These are phyloP conservation scores for Nycticebus coucang DNA, from an alignment of 2,113 vertebrate genomes.

Conservation along the genomic window DNA sequence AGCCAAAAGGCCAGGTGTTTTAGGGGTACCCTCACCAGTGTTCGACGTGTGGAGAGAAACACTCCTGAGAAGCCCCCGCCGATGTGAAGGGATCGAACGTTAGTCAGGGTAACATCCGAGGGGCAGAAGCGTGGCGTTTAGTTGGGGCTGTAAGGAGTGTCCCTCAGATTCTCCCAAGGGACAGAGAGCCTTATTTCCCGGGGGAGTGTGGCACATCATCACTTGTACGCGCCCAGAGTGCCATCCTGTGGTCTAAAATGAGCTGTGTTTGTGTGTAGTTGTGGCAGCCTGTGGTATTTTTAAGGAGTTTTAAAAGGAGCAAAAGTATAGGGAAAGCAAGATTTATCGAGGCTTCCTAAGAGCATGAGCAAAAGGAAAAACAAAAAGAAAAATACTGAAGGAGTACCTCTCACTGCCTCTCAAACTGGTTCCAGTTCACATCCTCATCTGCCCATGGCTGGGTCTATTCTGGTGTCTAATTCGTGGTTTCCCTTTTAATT, in stretches of 20 bases:
- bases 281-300: slow-evolving; percentile 25
- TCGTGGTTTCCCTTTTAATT: slow-evolving; percentile 64
- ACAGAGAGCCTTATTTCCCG: slow-evolving; percentile 5
- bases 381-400: neutral
- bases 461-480: slow-evolving; percentile 49
- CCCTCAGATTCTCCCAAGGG: slow-evolving; percentile 48
- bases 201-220: slow-evolving; percentile 5
- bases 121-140: neutral
- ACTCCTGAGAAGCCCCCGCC: neutral
- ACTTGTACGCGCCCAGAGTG: slow-evolving; percentile 71
- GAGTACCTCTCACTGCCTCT: slow-evolving; percentile 1
- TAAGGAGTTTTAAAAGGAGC: slow-evolving; percentile 21
- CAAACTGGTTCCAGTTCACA: neutral
- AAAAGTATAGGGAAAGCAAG: neutral
- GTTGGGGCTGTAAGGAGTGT: neutral
- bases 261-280: slow-evolving; percentile 55
- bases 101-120: neutral
- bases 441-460: slow-evolving; percentile 54
- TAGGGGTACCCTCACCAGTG: neutral
- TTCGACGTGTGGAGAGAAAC: neutral
- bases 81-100: neutral
- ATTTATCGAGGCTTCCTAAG: neutral
- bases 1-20: neutral
- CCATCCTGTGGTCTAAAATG: slow-evolving; percentile 79
- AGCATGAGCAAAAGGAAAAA: neutral